phyloP scores from a whole-genome alignment of 2,888 invertebrate species.

The Portevinia maculata region DNA sequence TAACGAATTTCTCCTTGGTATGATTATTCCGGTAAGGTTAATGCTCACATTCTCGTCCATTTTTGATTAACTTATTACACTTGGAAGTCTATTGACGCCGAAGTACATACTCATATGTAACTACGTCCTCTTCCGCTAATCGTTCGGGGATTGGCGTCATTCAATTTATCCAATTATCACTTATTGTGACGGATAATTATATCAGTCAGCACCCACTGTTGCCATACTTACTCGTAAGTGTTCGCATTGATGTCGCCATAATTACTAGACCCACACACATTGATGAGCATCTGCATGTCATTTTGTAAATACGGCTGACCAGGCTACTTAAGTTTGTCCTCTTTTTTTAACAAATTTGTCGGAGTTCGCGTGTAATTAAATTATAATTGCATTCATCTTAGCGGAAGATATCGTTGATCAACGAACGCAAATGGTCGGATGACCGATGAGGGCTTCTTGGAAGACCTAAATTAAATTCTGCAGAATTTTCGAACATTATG shows the following conservation, averaged over 20 bases:
- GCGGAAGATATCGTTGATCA: background rate
- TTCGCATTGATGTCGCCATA: conserved; percentile 53
- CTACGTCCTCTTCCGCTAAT: conserved; percentile 34
- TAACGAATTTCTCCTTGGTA: no score
- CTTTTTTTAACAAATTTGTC: background rate
- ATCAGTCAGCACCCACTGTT: conserved; percentile 27
- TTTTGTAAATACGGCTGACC: conserved; percentile 37
- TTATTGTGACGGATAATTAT: conserved; percentile 66
- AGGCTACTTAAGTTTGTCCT: conserved; percentile 29
- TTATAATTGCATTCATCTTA: conserved; percentile 47
- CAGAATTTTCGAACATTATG: conserved; percentile 1
- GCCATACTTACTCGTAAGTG: conserved; percentile 28
- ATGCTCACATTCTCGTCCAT: background rate
- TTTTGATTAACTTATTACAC: conserved; percentile 14
- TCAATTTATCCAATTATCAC: conserved; percentile 72
- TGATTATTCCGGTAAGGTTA: no score
- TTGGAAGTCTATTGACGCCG: background rate
- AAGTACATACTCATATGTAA: background rate
- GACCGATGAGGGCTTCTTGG: conserved; percentile 17
- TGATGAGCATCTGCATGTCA: background rate
- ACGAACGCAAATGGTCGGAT: conserved; percentile 1
- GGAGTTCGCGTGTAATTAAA: conserved; percentile 36
- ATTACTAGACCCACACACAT: conserved; percentile 23
- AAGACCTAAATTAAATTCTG: conserved; percentile 22
- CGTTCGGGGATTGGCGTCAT: conserved; percentile 59